Base-by-base conservation (phyloP, 2,888 invertebrate species). In the Pogonocherus hispidulus region DNA sequence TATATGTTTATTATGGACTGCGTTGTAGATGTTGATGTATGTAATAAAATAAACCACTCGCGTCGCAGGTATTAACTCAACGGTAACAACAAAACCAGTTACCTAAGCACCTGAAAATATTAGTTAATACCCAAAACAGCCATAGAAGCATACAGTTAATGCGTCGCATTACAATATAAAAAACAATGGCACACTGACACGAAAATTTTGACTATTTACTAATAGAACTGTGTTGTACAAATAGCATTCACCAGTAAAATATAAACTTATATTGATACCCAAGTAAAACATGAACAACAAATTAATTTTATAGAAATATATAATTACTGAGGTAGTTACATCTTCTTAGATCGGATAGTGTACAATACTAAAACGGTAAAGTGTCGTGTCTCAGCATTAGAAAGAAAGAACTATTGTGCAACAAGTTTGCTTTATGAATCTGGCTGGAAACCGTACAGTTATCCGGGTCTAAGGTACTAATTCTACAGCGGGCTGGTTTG, bases 251-350 rank as follows among this genome's bases (percentile, higher is more conserved):
- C 84, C 83, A 81, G 82, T 83, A 82, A 76, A 81, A 80, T 78
- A 79, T 78, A 79, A 78, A 79, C 76, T 81, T 80, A 78, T 79
- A 81, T 80, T 76, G 79, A 81, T 83, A 81, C 81, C 82, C 82
- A 82, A 83, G 78, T 81, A 83, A 85, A 84, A 85, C 83, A 83
- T 84, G 84, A 84, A 85, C 84, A 85, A 84, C 85, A 83, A 84
- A 83, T 80, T 82, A 82, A 79, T 80, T 78, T 82, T 81, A 84
- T 84, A 84, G 83, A 84, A 84, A 85, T 84, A 85, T 85, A 85
- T 84, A 85, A 85, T 85, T 84, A 86, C 84, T 86, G 86, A 86
- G 86, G 86, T 86, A 86, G 86, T 85, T 82, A 84, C 67, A 74
- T 73, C 81, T 83, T 83, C 86, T 85, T 85, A 85, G 85, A 82